Evolutionary conservation across 2,888 invertebrate species (phyloP).

Genomic region (Onthophagus sagittarius): DNA sequence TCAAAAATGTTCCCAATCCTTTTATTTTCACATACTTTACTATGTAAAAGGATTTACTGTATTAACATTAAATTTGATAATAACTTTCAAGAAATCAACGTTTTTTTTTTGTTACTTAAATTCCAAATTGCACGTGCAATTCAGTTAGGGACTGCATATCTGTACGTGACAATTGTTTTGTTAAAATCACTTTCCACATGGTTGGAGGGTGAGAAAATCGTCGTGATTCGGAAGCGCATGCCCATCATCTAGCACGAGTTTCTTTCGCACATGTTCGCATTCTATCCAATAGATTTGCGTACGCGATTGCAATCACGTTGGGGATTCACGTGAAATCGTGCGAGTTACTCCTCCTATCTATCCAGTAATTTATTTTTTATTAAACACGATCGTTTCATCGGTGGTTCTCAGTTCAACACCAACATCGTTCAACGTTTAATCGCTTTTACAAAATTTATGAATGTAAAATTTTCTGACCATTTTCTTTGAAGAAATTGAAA

Average conservation of each 20-base stretch:
- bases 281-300: conserved; percentile 14
- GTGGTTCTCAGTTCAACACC: no score
- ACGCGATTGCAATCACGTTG: conserved; percentile 15
- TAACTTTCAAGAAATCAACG: no score
- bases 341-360: not conserved
- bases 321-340: conserved; percentile 13
- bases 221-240: conserved; percentile 13
- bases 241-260: conserved; percentile 14
- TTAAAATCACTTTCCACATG: no score
- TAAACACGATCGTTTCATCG: no score
- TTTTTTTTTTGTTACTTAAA: not conserved
- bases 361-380: not conserved
- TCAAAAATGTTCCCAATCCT: no score
- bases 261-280: conserved; percentile 16
- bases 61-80: no score
- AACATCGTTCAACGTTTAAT: not conserved
- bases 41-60: no score
- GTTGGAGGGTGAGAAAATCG: not conserved
- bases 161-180: not conserved
- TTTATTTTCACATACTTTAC: no score
- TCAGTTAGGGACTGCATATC: not conserved
- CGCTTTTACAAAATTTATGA: not conserved
- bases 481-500: no score
- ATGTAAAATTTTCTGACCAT: not conserved
- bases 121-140: not conserved